These are phyloP conservation scores for Dolichopus griseipennis DNA, from an alignment of 2,888 invertebrate genomes.

Conservation along the genomic window DNA sequence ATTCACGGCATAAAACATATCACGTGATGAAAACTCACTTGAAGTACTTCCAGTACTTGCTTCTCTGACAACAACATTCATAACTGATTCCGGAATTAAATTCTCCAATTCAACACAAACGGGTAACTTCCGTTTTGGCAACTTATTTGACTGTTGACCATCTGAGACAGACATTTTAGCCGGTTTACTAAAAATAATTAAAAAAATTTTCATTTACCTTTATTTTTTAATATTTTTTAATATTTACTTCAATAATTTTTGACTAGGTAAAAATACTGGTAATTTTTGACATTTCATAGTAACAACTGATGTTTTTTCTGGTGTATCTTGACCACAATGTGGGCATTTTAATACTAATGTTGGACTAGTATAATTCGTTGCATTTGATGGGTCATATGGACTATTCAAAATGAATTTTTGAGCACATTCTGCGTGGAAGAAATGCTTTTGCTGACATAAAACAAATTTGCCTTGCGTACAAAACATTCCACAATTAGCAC, in stretches of 20 bases:
- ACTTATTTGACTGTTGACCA: slow-evolving; percentile 17
- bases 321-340: slow-evolving; percentile 59
- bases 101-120: slow-evolving; percentile 31
- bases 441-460: slow-evolving; percentile 68
- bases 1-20: slow-evolving; percentile 42
- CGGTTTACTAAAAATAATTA: slow-evolving; percentile 38
- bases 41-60: slow-evolving; percentile 19
- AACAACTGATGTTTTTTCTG: slow-evolving; percentile 49
- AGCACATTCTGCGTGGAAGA: slow-evolving; percentile 76
- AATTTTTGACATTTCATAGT: slow-evolving; percentile 54
- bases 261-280: slow-evolving; percentile 55
- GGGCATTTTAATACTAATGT: slow-evolving; percentile 51
- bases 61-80: slow-evolving; percentile 37
- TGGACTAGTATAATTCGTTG: slow-evolving; percentile 37
- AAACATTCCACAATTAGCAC: slow-evolving; percentile 81
- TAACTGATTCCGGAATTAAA: slow-evolving; percentile 41
- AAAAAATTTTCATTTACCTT: background rate
- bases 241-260: slow-evolving; percentile 25
- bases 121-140: slow-evolving; percentile 17
- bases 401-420: slow-evolving; percentile 40
- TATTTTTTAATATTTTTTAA: background rate
- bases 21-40: slow-evolving; percentile 35
- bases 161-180: slow-evolving; percentile 49
- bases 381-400: slow-evolving; percentile 41
- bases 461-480: slow-evolving; percentile 85